Evolutionary conservation across 2,113 vertebrate species (phyloP).

Genomic region (Hippocampus mohnikei): DNA sequence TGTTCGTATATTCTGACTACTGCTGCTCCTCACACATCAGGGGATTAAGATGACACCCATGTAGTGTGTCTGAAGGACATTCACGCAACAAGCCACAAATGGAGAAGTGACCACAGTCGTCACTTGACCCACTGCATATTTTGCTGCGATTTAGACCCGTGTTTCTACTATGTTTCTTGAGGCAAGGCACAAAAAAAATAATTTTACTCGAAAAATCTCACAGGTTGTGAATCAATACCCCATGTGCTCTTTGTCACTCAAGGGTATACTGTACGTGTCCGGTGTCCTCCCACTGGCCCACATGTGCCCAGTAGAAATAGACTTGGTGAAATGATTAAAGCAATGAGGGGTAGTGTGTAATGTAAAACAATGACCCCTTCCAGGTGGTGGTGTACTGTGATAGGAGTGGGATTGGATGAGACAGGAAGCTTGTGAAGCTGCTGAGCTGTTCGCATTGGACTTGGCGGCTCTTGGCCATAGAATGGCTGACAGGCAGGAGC

Average conservation of each 20-base stretch:
- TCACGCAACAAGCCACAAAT: neutral
- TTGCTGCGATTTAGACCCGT: neutral
- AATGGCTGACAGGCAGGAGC: conserved; percentile 63
- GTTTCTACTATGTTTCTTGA: no score
- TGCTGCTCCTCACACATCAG: neutral
- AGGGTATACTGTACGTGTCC: neutral
- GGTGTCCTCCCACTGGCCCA: conserved; percentile 7
- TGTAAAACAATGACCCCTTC: conserved; percentile 58
- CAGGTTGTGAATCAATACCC: neutral
- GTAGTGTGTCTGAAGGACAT: conserved; percentile 12
- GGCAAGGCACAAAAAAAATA: no score
- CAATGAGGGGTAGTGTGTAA: conserved; percentile 48
- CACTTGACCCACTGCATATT: neutral
- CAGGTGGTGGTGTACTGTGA: conserved; percentile 56
- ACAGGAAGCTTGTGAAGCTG: conserved; percentile 60
- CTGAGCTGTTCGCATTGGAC: conserved; percentile 63
- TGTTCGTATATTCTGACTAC: neutral
- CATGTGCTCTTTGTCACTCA: conserved; percentile 4
- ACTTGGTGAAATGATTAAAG: conserved; percentile 48
- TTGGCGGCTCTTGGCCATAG: conserved; percentile 65
- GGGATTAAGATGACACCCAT: conserved; percentile 6
- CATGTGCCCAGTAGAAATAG: conserved; percentile 14
- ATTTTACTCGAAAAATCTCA: no score
- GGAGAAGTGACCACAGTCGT: conserved; percentile 8
- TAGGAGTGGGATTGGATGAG: conserved; percentile 60